phyloP scores from a whole-genome alignment of 1,140 invertebrate species.

The Heliconius hewitsoni region DNA sequence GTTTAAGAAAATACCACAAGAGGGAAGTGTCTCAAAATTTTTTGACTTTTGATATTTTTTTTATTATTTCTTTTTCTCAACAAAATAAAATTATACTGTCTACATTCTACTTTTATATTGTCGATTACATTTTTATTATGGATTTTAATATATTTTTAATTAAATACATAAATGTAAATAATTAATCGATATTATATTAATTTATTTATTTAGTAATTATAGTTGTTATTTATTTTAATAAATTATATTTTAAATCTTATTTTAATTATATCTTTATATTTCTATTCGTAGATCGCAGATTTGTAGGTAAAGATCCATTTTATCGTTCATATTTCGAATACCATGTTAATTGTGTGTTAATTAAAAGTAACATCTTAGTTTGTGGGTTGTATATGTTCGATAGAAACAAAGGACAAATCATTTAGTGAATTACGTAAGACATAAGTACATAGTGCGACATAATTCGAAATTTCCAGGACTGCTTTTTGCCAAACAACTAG shows the following conservation, averaged over 20 bases:
- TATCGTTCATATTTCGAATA: not conserved
- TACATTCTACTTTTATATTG: too few relatives aligned
- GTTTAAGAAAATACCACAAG: not conserved
- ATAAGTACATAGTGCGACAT: not conserved
- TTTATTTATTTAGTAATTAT: too few relatives aligned
- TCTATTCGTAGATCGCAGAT: not conserved
- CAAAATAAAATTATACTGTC: too few relatives aligned
- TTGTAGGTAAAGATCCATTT: not conserved
- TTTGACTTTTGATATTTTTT: not conserved
- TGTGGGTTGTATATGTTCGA: not conserved
- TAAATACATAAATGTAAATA: too few relatives aligned
- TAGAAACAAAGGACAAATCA: constrained; percentile 36
- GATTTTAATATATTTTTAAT: too few relatives aligned
- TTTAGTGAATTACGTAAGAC: constrained; percentile 42
- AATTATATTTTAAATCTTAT: too few relatives aligned
- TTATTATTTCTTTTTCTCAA: not conserved
- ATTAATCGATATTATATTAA: too few relatives aligned
- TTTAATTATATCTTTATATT: too few relatives aligned
- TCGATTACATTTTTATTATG: too few relatives aligned
- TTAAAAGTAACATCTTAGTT: constrained; percentile 33
- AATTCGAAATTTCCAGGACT: not conserved
- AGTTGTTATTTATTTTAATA: too few relatives aligned
- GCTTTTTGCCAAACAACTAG: not conserved
- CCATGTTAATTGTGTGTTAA: constrained; percentile 22
- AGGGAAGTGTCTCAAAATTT: not conserved